phyloP scores from a whole-genome alignment of 2,888 invertebrate genomes.

The Caenorhabditis imperialis region DNA sequence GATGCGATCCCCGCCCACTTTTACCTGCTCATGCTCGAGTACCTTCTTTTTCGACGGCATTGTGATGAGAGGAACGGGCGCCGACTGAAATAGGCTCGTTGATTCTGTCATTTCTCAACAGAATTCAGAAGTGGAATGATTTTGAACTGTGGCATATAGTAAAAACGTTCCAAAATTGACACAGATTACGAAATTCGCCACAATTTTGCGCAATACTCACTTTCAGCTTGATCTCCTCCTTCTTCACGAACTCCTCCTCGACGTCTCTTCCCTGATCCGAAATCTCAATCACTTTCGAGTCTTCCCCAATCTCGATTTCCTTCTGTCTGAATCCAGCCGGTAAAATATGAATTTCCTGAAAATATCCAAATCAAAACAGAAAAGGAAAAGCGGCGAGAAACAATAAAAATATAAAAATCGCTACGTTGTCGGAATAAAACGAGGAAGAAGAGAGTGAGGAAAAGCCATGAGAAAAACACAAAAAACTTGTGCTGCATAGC shows the following conservation, averaged over 20 bases:
- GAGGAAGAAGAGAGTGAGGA: too few species aligned
- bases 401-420: too few species aligned
- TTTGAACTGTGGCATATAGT: too few species aligned
- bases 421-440: too few species aligned
- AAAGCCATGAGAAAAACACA: too few species aligned
- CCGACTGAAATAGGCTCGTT: constrained; percentile 18
- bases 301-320: constrained; percentile 11
- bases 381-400: too few species aligned
- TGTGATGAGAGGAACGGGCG: constrained; percentile 23
- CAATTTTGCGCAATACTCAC: constrained; percentile 30
- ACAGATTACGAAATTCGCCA: constrained; percentile 21
- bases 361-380: too few species aligned
- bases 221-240: constrained; percentile 20
- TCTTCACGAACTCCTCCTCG: constrained; percentile 25
- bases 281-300: not conserved
- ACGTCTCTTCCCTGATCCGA: not conserved
- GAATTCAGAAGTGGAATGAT: too few species aligned
- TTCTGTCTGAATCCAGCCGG: not conserved
- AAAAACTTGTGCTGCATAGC: not conserved
- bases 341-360: not conserved
- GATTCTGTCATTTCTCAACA: not conserved
- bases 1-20: not conserved
- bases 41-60: constrained; percentile 48
- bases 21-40: constrained; percentile 51
- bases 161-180: not conserved